Conservation (phyloP, 2,113 vertebrate genomes). For the Elephantulus edwardii region DNA sequence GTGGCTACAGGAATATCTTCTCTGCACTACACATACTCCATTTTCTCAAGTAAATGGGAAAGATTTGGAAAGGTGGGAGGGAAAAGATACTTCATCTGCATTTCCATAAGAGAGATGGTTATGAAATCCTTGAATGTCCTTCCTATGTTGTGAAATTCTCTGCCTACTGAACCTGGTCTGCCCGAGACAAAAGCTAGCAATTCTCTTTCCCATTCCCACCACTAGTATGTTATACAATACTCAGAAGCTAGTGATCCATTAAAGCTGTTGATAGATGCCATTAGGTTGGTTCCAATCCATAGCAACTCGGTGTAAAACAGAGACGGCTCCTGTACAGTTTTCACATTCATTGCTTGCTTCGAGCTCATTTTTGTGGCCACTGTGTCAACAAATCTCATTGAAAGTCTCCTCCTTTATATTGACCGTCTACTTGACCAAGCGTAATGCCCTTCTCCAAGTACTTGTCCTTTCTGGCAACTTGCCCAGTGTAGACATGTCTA, state of each 20-base stretch:
- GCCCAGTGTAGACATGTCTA: too few relatives aligned
- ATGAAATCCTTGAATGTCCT: background rate
- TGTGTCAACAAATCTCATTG: too few relatives aligned
- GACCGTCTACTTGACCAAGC: too few relatives aligned
- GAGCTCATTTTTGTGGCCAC: too few relatives aligned
- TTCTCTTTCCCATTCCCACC: background rate
- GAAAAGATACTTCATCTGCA: background rate
- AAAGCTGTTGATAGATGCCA: too few relatives aligned
- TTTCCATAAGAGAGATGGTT: background rate
- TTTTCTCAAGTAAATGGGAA: conserved; percentile 15
- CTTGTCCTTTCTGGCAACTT: too few relatives aligned
- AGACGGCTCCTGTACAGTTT: too few relatives aligned
- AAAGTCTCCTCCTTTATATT: too few relatives aligned
- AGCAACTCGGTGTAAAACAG: too few relatives aligned
- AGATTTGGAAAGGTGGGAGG: background rate
- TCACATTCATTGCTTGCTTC: too few relatives aligned
- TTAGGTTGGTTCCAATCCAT: too few relatives aligned
- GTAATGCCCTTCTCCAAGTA: too few relatives aligned
- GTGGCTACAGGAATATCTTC: background rate
- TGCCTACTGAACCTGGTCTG: background rate
- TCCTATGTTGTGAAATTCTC: background rate
- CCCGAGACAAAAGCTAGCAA: background rate
- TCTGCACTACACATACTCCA: background rate
- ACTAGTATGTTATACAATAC: background rate
- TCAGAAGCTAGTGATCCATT: background rate